Percentiles rank a stretch among this genome's conserved stretches.
Conservation (phyloP, 2,888 invertebrate genomes). For the Bimastos eiseni region DNA sequence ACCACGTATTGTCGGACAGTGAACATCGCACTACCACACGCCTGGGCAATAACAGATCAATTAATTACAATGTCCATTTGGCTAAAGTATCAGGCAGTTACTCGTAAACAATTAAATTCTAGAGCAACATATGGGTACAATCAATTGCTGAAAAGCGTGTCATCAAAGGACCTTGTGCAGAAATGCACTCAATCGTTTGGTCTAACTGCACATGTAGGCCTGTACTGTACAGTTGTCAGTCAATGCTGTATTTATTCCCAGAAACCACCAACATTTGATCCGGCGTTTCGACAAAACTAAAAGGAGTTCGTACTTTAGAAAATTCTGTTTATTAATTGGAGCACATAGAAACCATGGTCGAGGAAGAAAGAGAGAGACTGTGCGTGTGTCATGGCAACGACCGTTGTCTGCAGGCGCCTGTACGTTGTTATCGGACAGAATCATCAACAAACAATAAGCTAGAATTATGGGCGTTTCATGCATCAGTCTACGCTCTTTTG, state of each 20-base stretch:
- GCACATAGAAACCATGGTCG: not conserved
- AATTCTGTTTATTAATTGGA: not conserved
- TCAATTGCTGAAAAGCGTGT: no score
- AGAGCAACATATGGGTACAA: not conserved
- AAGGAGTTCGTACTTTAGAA: not conserved
- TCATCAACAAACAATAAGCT: not conserved
- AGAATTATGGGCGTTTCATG: no score
- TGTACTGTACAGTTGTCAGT: no score
- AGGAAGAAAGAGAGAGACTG: not conserved
- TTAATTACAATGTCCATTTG: no score
- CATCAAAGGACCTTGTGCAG: no score
- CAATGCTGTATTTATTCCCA: not conserved
- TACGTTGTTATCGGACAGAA: not conserved
- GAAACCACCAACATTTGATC: not conserved
- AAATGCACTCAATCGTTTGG: not conserved
- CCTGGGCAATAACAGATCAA: no score
- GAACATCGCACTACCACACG: no score
- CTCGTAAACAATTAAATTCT: not conserved
- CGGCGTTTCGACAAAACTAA: not conserved
- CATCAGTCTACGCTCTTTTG: not conserved
- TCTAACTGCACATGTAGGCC: not conserved
- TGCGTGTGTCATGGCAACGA: not conserved
- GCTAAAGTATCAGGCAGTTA: not conserved
- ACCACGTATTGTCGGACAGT: no score
- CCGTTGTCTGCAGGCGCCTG: not conserved